phyloP scores from a whole-genome alignment of 2,113 vertebrate species.

The Tyrannus savana region DNA sequence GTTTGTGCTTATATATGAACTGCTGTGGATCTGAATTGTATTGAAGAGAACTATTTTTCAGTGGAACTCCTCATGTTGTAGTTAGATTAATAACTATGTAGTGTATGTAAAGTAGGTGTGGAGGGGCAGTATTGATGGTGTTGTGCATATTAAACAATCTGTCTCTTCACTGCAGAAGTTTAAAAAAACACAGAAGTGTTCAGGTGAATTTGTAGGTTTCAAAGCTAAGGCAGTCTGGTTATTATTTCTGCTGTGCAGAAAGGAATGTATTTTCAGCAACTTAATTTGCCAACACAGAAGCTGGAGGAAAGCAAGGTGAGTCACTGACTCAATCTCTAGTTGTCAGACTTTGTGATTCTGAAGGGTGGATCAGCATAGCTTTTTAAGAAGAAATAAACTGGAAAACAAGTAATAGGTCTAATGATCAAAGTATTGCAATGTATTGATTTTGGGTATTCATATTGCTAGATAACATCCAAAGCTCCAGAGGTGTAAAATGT shows the following conservation, averaged over 20 bases:
- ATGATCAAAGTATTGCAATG: not conserved
- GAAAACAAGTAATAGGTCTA: not conserved
- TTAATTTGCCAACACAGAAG: not conserved
- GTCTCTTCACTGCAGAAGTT: not conserved
- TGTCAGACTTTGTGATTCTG: not conserved
- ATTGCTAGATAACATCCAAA: not conserved
- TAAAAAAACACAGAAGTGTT: not conserved
- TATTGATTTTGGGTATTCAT: not conserved
- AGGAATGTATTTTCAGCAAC: not conserved
- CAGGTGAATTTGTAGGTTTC: not conserved
- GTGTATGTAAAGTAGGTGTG: not conserved
- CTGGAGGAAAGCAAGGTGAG: not conserved
- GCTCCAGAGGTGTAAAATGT: not conserved
- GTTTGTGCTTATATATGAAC: not conserved
- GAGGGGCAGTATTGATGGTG: not conserved
- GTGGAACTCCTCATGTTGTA: not conserved
- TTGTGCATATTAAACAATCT: not conserved
- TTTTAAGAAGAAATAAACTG: not conserved
- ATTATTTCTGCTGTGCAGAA: not conserved
- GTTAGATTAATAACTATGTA: not conserved
- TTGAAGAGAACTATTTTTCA: not conserved
- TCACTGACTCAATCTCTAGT: not conserved
- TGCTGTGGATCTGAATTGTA: not conserved
- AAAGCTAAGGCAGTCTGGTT: not conserved
- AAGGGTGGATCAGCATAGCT: not conserved